Evolutionary conservation across 2,113 vertebrate genomes (phyloP), one percentile per base, ranked within the genome.

Genomic region (Paedocypris sp.): DNA sequence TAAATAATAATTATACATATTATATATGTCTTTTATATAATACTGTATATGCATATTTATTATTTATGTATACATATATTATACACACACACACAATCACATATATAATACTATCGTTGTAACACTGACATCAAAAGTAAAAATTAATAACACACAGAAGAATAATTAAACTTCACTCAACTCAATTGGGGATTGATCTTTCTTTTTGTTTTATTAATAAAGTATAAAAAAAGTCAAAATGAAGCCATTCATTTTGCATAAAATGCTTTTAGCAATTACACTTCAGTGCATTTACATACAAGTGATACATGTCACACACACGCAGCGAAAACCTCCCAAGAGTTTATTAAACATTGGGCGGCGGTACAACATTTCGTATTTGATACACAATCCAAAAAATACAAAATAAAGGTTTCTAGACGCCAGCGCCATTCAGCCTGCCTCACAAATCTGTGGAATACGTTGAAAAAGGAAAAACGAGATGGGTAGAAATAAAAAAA

Each of bases 181-280:
- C n/a, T n/a, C n/a, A n/a, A n/a, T n/a, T n/a, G n/a, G n/a, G n/a
- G n/a, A n/a, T n/a, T n/a, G n/a, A n/a, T n/a, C n/a, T n/a, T n/a
- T n/a, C n/a, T n/a, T n/a, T n/a, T n/a, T n/a, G n/a, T 50, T 83
- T 81, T 77, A 76, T 77, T 69, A 71, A 53, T 59, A 77, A 81
- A 75, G 79, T 80, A 80, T 82, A 70, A 82, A 83, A 82, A 78
- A 79, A 72, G 58, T 58, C 48, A 57, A 68, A 26, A 56, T 39
- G 59, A 46, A 64, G 28, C 60, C 19, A 58, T n/a, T 8, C 20
- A 22, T 28, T 41, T 26, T 18, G 39, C 15, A 42, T 29, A 31
- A 32, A 39, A 49, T 49, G 28, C 3, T 49, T 23, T 6, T 8
- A 41, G 36, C 52, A 19, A 28, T 39, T 28, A n/a, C 35, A 39